Conservation (phyloP, 2,113 vertebrate genomes). For the Xenopus borealis region DNA sequence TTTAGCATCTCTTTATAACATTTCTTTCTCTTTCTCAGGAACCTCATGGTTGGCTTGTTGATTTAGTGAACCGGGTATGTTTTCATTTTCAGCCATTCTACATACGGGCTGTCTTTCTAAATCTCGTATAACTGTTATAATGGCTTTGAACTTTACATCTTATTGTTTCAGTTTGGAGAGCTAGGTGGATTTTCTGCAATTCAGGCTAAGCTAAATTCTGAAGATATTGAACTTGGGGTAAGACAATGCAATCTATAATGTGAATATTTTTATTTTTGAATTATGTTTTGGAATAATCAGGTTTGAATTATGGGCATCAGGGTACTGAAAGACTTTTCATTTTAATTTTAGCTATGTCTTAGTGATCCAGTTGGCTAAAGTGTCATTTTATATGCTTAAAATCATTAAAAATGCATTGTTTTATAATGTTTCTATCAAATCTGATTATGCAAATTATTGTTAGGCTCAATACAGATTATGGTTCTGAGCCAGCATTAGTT, state of each 20-base stretch:
- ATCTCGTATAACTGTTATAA: background rate
- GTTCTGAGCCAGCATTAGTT: too few relatives aligned
- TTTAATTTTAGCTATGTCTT: slow-evolving; percentile 18
- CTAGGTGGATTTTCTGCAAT: slow-evolving; percentile 94
- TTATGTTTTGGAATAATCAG: too few relatives aligned
- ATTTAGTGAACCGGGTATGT: slow-evolving; percentile 93
- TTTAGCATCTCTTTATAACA: background rate
- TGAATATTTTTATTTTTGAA: too few relatives aligned
- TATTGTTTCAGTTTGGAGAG: slow-evolving; percentile 85
- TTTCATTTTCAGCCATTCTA: background rate
- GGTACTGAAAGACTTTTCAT: too few relatives aligned
- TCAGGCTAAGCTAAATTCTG: slow-evolving; percentile 87
- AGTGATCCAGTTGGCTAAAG: too few relatives aligned
- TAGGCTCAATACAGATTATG: too few relatives aligned
- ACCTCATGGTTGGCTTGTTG: slow-evolving; percentile 98
- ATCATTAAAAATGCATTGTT: too few relatives aligned
- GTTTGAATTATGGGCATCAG: too few relatives aligned
- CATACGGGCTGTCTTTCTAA: too few relatives aligned
- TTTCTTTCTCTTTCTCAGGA: slow-evolving; percentile 70
- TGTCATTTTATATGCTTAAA: too few relatives aligned
- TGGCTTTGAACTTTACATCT: background rate
- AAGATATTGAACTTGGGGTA: slow-evolving; percentile 94
- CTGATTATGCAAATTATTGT: too few relatives aligned
- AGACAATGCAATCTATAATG: slow-evolving; percentile 48
- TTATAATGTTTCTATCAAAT: too few relatives aligned